phyloP scores from a whole-genome alignment of 1,140 invertebrate genomes.

The Drosophila arawakana region DNA sequence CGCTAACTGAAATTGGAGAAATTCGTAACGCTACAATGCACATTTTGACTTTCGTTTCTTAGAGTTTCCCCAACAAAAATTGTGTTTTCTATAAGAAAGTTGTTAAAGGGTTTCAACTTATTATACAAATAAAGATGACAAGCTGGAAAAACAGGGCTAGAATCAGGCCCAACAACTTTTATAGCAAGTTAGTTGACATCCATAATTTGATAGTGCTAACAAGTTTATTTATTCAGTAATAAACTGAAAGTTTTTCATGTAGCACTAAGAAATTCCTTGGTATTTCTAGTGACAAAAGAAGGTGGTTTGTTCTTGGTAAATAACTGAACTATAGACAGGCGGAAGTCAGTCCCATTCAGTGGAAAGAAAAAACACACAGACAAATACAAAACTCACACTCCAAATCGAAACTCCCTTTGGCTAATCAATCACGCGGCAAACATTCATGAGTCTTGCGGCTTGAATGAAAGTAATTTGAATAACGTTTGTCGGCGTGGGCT shows the following conservation, averaged over 20 bases:
- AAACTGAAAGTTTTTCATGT: no score
- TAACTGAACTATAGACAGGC: conserved; percentile 10
- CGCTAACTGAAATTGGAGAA: conserved; percentile 53
- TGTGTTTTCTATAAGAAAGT: conserved; percentile 33
- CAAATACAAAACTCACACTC: conserved; percentile 32
- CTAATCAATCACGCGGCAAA: conserved; percentile 53
- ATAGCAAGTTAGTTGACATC: not conserved
- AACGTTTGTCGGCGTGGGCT: conserved; percentile 52
- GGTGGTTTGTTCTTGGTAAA: not conserved
- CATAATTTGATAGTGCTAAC: no score
- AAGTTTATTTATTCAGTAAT: no score
- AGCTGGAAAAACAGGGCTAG: conserved; percentile 2
- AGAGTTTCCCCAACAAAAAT: conserved; percentile 14
- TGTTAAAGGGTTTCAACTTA: conserved; percentile 9
- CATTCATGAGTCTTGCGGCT: conserved; percentile 49
- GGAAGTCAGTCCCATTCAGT: conserved; percentile 28
- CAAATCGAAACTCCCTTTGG: conserved; percentile 13
- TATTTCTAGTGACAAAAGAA: conserved; percentile 10
- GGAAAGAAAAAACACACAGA: conserved; percentile 2
- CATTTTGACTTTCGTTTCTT: conserved; percentile 52
- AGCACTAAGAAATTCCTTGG: not conserved
- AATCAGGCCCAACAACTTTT: not conserved
- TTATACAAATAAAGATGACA: not conserved
- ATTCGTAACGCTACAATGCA: conserved; percentile 60
- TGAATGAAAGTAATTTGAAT: conserved; percentile 63